A percentile compares a stretch with the other conserved stretches of the same genome.
phyloP scores from a whole-genome alignment of 2,888 invertebrate genomes.

The Xestia ashworthii region DNA sequence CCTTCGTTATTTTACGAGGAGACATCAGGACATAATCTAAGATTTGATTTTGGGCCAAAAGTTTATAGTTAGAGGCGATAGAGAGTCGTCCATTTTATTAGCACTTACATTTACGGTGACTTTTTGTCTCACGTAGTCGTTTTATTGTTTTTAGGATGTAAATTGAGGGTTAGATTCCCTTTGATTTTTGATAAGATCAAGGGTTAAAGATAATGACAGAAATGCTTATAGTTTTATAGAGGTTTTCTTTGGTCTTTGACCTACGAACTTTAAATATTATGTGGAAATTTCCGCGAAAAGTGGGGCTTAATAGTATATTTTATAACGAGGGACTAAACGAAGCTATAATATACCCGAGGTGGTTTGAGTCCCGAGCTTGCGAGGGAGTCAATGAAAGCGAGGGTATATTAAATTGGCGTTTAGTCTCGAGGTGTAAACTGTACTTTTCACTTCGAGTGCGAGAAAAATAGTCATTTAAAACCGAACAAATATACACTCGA shows the following conservation, averaged over 20 bases:
- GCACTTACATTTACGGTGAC: conserved; percentile 42
- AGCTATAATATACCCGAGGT: too few relatives aligned
- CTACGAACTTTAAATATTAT: not conserved
- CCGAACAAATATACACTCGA: too few relatives aligned
- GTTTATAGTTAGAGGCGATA: conserved; percentile 62
- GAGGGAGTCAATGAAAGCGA: too few relatives aligned
- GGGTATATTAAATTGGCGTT: too few relatives aligned
- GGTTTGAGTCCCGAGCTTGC: too few relatives aligned
- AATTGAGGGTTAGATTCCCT: conserved; percentile 40
- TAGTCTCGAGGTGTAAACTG: too few relatives aligned
- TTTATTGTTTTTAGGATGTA: conserved; percentile 60
- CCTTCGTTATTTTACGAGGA: conserved; percentile 78
- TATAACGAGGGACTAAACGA: too few relatives aligned
- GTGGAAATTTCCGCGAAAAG: too few relatives aligned
- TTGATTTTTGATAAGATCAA: conserved; percentile 46
- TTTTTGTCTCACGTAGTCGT: conserved; percentile 49
- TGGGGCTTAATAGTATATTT: too few relatives aligned
- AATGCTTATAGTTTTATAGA: conserved; percentile 34
- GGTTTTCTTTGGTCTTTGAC: not conserved
- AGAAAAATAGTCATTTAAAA: too few relatives aligned
- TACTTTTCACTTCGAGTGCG: too few relatives aligned
- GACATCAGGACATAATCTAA: conserved; percentile 73
- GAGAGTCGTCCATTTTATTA: conserved; percentile 56
- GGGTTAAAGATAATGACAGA: conserved; percentile 16
- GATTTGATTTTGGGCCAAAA: conserved; percentile 68